Evolutionary conservation across 2,113 vertebrate species (phyloP).

Genomic region (Catharus minimus): DNA sequence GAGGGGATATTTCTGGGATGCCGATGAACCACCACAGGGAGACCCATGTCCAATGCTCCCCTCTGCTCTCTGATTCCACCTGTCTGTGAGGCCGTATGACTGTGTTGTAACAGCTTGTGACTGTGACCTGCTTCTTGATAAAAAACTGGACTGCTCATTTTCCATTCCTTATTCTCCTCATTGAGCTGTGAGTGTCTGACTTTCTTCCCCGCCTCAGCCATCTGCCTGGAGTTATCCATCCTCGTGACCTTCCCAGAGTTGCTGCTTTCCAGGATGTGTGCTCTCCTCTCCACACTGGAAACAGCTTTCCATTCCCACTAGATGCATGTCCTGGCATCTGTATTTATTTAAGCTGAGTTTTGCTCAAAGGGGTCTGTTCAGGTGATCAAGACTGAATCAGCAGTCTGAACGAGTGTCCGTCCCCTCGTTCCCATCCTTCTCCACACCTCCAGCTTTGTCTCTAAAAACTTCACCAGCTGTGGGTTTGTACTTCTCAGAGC

Average conservation of each 20-base stretch:
- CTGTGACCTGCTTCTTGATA: not conserved
- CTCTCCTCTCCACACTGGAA: not conserved
- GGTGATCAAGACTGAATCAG: not conserved
- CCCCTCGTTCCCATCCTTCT: not conserved
- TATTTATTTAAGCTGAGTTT: not conserved
- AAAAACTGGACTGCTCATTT: not conserved
- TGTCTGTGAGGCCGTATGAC: not conserved
- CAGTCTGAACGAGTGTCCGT: not conserved
- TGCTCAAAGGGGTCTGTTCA: not conserved
- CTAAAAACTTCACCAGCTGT: not conserved
- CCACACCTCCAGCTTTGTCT: not conserved
- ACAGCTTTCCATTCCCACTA: not conserved
- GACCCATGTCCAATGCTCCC: rapidly evolving
- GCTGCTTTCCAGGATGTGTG: slow-evolving; percentile 1
- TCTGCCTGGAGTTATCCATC: not conserved
- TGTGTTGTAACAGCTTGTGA: not conserved
- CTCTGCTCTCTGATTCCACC: not conserved
- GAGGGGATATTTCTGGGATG: not conserved
- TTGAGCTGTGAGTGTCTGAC: not conserved
- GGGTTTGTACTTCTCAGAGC: not conserved
- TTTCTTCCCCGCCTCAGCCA: rapidly evolving
- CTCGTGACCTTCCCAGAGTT: not conserved
- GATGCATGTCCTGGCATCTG: not conserved
- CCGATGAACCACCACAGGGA: rapidly evolving
- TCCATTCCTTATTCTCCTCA: not conserved